Conservation (phyloP, 2,113 vertebrate species). For the Saguinus imperator region DNA sequence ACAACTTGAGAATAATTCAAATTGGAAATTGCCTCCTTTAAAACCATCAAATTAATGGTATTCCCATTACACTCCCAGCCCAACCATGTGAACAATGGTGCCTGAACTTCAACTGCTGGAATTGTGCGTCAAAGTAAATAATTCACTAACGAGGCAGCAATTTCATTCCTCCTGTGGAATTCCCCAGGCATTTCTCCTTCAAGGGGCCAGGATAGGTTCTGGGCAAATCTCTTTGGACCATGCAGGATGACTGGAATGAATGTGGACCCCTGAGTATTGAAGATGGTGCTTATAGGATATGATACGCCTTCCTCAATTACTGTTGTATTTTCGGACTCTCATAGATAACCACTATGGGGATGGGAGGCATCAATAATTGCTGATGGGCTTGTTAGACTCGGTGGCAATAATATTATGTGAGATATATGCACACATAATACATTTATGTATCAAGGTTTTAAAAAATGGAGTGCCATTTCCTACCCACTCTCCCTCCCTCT, state of each 20-base stretch:
- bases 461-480: background rate
- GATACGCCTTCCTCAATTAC: background rate
- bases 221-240: background rate
- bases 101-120: constrained; percentile 1
- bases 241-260: background rate
- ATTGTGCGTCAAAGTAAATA: constrained; percentile 53
- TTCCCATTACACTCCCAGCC: constrained; percentile 49
- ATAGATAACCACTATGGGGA: background rate
- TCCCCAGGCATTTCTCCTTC: background rate
- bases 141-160: constrained; percentile 17
- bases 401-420: background rate
- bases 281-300: background rate
- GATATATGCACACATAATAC: background rate
- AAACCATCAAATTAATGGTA: constrained; percentile 66
- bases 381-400: constrained; percentile 2
- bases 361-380: background rate
- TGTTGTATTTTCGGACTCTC: background rate
- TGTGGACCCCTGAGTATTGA: background rate
- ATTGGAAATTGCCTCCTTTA: constrained; percentile 69
- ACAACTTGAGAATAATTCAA: constrained; percentile 73
- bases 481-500: background rate
- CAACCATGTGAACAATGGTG: constrained; percentile 45
- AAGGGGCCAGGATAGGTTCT: background rate
- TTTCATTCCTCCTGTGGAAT: background rate
- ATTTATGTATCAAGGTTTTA: background rate